These are phyloP conservation scores for Lycorma delicatula DNA, from an alignment of 1,140 invertebrate genomes.

Conservation along the genomic window DNA sequence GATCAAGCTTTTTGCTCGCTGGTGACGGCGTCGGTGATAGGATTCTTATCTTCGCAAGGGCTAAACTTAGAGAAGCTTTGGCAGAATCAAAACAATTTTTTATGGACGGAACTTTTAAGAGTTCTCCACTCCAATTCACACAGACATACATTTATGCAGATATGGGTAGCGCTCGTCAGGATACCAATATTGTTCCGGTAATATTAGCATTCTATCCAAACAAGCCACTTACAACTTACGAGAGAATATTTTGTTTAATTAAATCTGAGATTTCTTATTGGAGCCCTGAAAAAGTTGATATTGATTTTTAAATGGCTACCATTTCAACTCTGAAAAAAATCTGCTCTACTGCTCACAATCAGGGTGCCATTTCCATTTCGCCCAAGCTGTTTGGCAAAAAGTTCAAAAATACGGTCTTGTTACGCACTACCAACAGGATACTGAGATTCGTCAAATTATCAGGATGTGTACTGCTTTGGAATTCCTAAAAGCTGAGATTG, in stretches of 20 bases:
- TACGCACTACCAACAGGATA: conserved; percentile 6
- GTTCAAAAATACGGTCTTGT: conserved; percentile 12
- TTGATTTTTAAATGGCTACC: background rate
- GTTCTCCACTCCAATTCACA: background rate
- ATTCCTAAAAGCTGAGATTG: conserved; percentile 10
- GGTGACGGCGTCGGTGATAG: background rate
- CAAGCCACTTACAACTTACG: background rate
- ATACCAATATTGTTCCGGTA: conserved; percentile 2
- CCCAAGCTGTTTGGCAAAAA: conserved; percentile 9
- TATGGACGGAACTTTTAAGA: conserved; percentile 7
- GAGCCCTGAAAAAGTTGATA: background rate
- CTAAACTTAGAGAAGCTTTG: background rate
- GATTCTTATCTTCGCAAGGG: background rate
- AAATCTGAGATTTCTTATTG: background rate
- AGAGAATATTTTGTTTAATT: background rate
- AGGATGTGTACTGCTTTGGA: conserved; percentile 16
- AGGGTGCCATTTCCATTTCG: conserved; percentile 9
- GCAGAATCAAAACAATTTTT: background rate
- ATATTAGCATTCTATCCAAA: conserved; percentile 2
- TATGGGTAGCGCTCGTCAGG: background rate
- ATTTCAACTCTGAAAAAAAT: background rate
- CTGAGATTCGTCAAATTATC: conserved; percentile 3
- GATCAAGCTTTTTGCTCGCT: conserved; percentile 1
- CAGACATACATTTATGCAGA: conserved; percentile 6
- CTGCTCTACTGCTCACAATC: background rate